These are phyloP conservation scores for Poeciliopsis infans DNA, from an alignment of 2,797 vertebrate species.

Conservation along the genomic window DNA sequence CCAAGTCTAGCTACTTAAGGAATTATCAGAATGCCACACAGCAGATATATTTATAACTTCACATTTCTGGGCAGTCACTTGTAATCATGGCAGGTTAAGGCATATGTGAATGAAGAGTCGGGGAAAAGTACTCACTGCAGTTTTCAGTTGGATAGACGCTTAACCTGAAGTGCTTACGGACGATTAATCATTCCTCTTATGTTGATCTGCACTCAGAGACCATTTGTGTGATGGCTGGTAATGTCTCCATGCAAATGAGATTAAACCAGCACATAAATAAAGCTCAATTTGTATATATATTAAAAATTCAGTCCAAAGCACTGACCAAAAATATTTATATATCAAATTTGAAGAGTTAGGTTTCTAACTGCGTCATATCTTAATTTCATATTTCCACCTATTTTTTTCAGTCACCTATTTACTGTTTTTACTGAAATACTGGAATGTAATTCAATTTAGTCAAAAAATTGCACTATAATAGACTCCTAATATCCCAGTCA, in stretches of 20 bases:
- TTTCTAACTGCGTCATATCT: neutral
- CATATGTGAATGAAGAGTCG: slow-evolving; percentile 8
- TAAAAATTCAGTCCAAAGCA: neutral
- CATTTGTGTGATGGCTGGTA: slow-evolving; percentile 2
- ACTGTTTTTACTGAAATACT: neutral
- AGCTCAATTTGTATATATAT: neutral
- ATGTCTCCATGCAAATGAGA: neutral
- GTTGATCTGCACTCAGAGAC: slow-evolving; percentile 3
- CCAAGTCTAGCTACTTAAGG: slow-evolving; percentile 31
- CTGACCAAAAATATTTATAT: no score
- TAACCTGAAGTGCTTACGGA: slow-evolving; percentile 5
- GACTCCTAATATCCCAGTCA: neutral
- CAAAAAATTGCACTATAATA: neutral
- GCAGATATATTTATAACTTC: slow-evolving; percentile 11
- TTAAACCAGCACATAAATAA: neutral
- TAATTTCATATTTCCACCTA: neutral
- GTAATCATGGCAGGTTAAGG: neutral
- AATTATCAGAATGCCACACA: slow-evolving; percentile 10
- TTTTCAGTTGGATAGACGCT: neutral
- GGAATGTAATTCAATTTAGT: neutral
- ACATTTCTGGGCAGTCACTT: slow-evolving; percentile 12
- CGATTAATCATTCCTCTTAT: neutral
- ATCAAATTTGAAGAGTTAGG: no score
- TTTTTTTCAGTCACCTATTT: neutral
- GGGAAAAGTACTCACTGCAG: neutral